Percentiles rank a stretch among this genome's conserved stretches.
phyloP scores from a whole-genome alignment of 2,888 invertebrate species.

The Chrysolina oricalcia region DNA sequence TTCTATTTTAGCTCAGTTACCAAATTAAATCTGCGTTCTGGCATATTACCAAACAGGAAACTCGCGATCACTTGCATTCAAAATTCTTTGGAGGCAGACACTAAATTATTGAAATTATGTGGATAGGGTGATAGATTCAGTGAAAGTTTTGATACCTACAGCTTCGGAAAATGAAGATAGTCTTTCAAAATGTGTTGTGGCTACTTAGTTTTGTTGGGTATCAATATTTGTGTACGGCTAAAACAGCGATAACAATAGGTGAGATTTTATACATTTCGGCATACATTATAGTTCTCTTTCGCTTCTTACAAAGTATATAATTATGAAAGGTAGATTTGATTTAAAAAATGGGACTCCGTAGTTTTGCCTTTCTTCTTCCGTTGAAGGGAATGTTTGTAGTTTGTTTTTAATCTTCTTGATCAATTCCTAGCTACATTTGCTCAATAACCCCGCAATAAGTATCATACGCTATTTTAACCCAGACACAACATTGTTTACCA shows the following conservation, averaged over 20 bases:
- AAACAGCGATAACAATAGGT: conserved; percentile 55
- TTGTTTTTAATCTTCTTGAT: too few relatives aligned
- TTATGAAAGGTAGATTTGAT: too few relatives aligned
- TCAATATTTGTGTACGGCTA: conserved; percentile 60
- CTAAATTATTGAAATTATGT: background rate
- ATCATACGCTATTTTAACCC: too few relatives aligned
- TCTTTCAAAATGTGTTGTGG: conserved; percentile 59
- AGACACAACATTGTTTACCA: too few relatives aligned
- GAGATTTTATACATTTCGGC: background rate
- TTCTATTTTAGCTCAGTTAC: conserved; percentile 30
- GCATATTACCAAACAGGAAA: conserved; percentile 28
- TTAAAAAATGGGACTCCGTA: too few relatives aligned
- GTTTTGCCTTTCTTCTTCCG: too few relatives aligned
- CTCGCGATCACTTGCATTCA: background rate
- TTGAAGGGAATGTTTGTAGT: too few relatives aligned
- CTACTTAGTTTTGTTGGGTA: conserved; percentile 55
- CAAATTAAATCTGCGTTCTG: conserved; percentile 31
- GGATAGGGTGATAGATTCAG: background rate
- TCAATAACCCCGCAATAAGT: too few relatives aligned
- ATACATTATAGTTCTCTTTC: too few relatives aligned
- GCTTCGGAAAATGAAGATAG: conserved; percentile 60
- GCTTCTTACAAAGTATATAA: too few relatives aligned
- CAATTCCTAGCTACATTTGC: too few relatives aligned
- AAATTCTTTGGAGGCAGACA: background rate
- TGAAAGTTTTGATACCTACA: background rate